Base-by-base conservation (phyloP, 2,113 vertebrate species). In the Oreamnos americanus region DNA sequence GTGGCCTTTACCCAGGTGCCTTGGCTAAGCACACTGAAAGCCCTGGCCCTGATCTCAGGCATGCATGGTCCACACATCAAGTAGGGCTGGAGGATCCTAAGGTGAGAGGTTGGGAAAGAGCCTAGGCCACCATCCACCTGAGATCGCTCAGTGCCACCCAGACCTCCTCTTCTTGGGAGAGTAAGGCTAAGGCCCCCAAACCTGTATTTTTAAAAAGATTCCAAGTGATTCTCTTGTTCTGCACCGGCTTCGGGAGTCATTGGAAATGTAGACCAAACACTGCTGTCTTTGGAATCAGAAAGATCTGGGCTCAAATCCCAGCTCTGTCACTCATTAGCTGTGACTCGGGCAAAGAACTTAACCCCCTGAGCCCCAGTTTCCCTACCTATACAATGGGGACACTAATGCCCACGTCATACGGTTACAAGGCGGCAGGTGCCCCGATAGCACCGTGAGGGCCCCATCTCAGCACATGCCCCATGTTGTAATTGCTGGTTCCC, bases 321-420 rank as follows among this genome's bases (percentile, higher is more conserved):
- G 82, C 23, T 67, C 71, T 97, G 97, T 96, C 98, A 96, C 74
- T 96, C 86, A 96, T 96, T 96, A 98, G 97, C 94, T 96, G 81
- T 51, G 81, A 91, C 74, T 85, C 30, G n/a, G 67, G 71, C 86
- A 93, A 96, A 87, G 47, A 57, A 62, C 23, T 78, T 96, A 97
- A 95, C 84, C 90, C 83, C 28, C 33, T 21, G 17, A 67, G 39
- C 30, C 53, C 90, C 43, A 79, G 58, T 79, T 26, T 91, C 82
- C 62, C 88, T 26, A 94, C 5, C 60, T 43, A 51, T 39, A 78
- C 82, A 86, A 89, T 15, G 53, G 89, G 57, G 67, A 62, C 55
- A 84, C 10, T 36, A 57, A 17, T 25, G 58, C 10, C n/a, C 84
- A 85, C 13, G 12, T 45, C 21, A 86, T 0, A 82, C 30, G n/a